These are phyloP conservation scores for Drosophila sucinea DNA, from an alignment of 1,140 invertebrate species.

Conservation along the genomic window DNA sequence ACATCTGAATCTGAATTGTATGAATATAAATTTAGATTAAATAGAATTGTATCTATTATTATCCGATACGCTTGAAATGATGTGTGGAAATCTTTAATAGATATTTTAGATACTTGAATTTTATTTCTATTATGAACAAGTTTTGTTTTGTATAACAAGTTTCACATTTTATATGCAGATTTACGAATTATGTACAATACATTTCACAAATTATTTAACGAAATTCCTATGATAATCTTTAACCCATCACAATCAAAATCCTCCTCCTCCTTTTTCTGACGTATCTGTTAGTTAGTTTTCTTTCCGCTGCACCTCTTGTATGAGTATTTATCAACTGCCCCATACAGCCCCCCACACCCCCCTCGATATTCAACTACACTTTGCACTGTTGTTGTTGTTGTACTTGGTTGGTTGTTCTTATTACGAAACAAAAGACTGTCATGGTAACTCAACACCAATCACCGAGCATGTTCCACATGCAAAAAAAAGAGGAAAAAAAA, in stretches of 20 bases:
- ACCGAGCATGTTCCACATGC: constrained; percentile 49
- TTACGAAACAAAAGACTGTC: constrained; percentile 57
- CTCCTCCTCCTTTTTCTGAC: too few species aligned
- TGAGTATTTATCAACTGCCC: neutral
- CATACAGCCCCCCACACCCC: neutral
- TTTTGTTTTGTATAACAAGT: too few species aligned
- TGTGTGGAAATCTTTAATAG: too few species aligned
- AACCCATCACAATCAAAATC: neutral
- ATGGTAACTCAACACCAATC: constrained; percentile 72
- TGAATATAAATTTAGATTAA: too few species aligned
- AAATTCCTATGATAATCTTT: constrained; percentile 3
- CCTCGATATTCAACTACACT: neutral
- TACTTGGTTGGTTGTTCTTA: constrained; percentile 4
- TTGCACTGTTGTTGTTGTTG: neutral
- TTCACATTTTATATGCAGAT: too few species aligned
- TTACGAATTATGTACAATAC: too few species aligned
- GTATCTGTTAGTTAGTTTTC: too few species aligned
- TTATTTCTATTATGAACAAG: too few species aligned
- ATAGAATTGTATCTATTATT: too few species aligned
- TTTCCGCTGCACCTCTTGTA: neutral
- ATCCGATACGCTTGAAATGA: too few species aligned
- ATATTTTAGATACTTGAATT: too few species aligned
- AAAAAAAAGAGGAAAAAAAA: constrained; percentile 28
- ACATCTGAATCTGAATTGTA: too few species aligned
- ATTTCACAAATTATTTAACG: neutral